These are phyloP conservation scores for Gavialis gangeticus DNA, from an alignment of 2,113 vertebrate species.

Conservation along the genomic window DNA sequence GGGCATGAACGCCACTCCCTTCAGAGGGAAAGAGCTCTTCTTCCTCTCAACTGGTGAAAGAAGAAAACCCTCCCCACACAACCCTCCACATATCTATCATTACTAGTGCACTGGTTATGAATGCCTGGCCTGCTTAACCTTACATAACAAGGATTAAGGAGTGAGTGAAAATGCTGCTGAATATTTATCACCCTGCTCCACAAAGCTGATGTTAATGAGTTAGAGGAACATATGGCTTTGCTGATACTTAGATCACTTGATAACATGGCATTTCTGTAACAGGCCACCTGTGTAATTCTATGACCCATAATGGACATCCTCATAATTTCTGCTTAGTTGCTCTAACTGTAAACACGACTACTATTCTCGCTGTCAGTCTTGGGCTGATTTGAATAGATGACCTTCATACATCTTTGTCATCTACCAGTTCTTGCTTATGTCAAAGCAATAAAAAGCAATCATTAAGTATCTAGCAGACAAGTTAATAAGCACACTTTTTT, in stretches of 20 bases:
- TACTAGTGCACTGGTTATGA: not conserved
- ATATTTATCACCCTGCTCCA: slow-evolving; percentile 64
- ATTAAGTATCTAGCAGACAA: not conserved
- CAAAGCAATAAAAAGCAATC: not conserved
- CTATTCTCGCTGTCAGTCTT: not conserved
- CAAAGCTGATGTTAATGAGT: slow-evolving; percentile 23
- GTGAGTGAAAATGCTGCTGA: slow-evolving; percentile 51
- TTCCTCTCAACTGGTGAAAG: not conserved
- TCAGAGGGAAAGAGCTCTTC: not conserved
- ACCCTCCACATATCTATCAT: not conserved
- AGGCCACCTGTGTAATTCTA: not conserved
- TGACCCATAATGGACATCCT: not conserved
- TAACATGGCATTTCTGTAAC: not conserved
- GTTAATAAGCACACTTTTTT: not conserved
- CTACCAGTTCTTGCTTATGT: not conserved
- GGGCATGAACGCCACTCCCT: not conserved
- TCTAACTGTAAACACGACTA: not conserved
- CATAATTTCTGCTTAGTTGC: not conserved
- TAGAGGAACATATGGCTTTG: slow-evolving; percentile 30
- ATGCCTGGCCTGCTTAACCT: not conserved
- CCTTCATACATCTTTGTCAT: slow-evolving; percentile 2
- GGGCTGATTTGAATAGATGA: slow-evolving; percentile 3
- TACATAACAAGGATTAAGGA: not conserved
- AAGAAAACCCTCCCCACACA: not conserved
- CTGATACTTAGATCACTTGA: not conserved